Conservation (phyloP, 2,888 invertebrate species). For the Polydrusus tereticollis region DNA sequence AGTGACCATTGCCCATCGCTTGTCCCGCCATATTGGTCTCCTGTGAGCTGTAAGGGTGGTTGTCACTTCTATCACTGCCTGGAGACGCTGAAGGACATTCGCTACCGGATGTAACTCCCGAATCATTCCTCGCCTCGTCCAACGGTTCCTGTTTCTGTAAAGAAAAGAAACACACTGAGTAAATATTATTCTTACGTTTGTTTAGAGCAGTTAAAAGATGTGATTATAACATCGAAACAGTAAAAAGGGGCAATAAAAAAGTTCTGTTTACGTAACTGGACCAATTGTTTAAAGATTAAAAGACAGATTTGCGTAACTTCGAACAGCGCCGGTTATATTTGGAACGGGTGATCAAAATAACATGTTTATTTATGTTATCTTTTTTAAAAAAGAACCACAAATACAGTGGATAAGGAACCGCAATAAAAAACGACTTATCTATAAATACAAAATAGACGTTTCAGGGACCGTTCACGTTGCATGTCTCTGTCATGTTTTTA, state of each 20-base stretch:
- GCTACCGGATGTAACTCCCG: constrained; percentile 74
- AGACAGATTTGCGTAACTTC: constrained; percentile 52
- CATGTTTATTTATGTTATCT: constrained; percentile 55
- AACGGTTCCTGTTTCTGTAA: constrained; percentile 72
- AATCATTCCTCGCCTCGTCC: constrained; percentile 69
- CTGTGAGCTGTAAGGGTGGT: constrained; percentile 43
- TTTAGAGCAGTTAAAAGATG: constrained; percentile 28
- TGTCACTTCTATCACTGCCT: constrained; percentile 67
- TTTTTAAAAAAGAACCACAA: constrained; percentile 52
- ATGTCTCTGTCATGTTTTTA: constrained; percentile 4
- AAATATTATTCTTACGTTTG: constrained; percentile 30
- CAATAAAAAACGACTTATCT: constrained; percentile 28
- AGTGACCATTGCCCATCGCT: constrained; percentile 6
- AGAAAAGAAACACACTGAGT: constrained; percentile 41
- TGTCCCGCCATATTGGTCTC: background rate
- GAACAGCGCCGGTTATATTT: constrained; percentile 54
- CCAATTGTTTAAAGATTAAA: constrained; percentile 51
- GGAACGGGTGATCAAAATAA: constrained; percentile 56
- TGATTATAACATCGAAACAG: constrained; percentile 34
- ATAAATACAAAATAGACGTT: constrained; percentile 30
- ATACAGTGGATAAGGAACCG: constrained; percentile 49
- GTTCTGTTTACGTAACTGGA: constrained; percentile 50
- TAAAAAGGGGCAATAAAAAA: constrained; percentile 50
- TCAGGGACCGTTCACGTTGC: constrained; percentile 10
- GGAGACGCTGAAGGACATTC: constrained; percentile 75